Conservation (phyloP, 1,140 invertebrate genomes). For the Conopomorpha cramerella region DNA sequence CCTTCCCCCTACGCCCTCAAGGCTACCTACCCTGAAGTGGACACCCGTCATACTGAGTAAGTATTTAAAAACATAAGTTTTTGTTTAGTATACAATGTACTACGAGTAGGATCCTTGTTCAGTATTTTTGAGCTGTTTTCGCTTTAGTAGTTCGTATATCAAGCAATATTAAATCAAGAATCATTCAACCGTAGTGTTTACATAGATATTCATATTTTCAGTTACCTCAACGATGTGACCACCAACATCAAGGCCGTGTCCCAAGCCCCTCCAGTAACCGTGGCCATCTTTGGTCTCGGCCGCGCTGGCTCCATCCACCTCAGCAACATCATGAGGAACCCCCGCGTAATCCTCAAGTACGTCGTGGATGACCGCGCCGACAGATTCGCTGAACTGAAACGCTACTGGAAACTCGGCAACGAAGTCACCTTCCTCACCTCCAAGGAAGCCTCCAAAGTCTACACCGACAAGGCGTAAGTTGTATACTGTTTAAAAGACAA, state of each 20-base stretch:
- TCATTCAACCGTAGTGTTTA: no score
- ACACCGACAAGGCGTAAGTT: conserved; percentile 62
- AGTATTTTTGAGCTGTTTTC: no score
- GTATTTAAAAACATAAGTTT: no score
- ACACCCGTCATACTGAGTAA: conserved; percentile 23
- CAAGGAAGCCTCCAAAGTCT: conserved; percentile 55
- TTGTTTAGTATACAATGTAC: no score
- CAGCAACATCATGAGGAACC: conserved; percentile 57
- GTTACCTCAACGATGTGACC: conserved; percentile 16
- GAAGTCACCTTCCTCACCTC: conserved; percentile 56
- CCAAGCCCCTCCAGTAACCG: conserved; percentile 15
- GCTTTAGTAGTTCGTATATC: not conserved
- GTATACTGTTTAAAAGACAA: no score
- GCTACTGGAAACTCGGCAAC: conserved; percentile 56
- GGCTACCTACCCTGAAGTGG: conserved; percentile 14
- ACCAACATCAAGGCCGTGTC: conserved; percentile 9
- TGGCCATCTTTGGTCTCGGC: conserved; percentile 66
- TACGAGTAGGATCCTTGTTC: no score
- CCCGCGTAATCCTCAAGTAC: conserved; percentile 63
- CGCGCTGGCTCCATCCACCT: conserved; percentile 69
- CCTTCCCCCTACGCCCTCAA: conserved; percentile 20
- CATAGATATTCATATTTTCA: no score
- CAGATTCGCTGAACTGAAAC: conserved; percentile 49
- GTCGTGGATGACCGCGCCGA: conserved; percentile 62
- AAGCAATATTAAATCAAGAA: not conserved